Evolutionary conservation across 1,140 invertebrate genomes (phyloP).

Genomic region (Lamellibrachia luymesi): DNA sequence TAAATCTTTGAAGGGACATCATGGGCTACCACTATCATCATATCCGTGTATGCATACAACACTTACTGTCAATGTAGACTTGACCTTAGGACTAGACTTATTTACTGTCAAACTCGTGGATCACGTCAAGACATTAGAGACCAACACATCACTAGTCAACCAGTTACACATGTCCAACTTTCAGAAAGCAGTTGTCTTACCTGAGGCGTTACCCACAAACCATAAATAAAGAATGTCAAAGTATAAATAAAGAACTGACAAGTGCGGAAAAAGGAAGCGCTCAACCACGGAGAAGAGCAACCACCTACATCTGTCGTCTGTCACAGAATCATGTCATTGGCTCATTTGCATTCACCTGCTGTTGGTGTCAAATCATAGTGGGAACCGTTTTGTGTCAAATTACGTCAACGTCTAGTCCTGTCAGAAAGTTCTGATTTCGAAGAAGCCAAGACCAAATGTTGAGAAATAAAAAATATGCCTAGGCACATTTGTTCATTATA

Average conservation of each 20-base stretch:
- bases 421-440: neutral
- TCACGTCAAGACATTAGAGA: neutral
- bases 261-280: neutral
- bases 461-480: neutral
- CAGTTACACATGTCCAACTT: neutral
- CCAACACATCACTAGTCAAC: neutral
- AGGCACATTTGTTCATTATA: too few relatives aligned
- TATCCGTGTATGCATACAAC: neutral
- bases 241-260: neutral
- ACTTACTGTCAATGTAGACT: neutral
- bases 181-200: neutral
- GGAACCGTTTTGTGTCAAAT: neutral
- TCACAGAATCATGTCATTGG: neutral
- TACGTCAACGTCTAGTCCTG: neutral
- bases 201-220: neutral
- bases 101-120: neutral
- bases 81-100: neutral
- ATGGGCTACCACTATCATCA: neutral
- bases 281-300: neutral
- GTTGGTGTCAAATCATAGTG: neutral
- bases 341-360: neutral
- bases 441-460: neutral
- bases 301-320: neutral
- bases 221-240: neutral
- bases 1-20: neutral